These are phyloP conservation scores for Simalia tracyae DNA, from an alignment of 2,797 vertebrate genomes.

Conservation along the genomic window DNA sequence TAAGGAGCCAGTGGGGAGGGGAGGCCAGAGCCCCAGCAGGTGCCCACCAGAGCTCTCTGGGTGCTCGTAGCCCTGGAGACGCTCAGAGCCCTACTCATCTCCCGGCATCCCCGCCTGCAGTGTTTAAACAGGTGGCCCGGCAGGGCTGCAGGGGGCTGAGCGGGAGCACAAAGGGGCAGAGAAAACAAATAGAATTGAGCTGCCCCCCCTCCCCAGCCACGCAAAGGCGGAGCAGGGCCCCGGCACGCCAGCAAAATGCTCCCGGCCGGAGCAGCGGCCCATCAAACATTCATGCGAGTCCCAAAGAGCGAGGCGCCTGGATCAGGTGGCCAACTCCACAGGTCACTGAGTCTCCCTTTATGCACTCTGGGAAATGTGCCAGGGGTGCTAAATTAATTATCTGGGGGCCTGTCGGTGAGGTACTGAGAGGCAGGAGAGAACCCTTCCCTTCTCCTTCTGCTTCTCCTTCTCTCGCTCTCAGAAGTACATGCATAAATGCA, in stretches of 20 bases:
- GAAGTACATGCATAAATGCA: neutral
- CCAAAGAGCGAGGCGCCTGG: neutral
- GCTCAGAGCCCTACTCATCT: neutral
- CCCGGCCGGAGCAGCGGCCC: slow-evolving; percentile 1
- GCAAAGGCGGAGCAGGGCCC: neutral
- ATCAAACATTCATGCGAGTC: slow-evolving; percentile 76
- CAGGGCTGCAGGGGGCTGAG: neutral
- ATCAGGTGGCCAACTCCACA: slow-evolving; percentile 60
- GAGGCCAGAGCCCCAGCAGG: neutral
- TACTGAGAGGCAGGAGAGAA: neutral
- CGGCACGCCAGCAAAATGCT: rapidly evolving
- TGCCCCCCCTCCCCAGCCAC: neutral
- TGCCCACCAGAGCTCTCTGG: neutral
- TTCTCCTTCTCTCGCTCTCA: neutral
- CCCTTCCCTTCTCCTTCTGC: neutral
- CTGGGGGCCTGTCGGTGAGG: slow-evolving; percentile 3
- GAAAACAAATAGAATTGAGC: too few species aligned
- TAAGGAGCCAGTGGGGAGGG: neutral
- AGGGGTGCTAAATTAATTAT: slow-evolving; percentile 64
- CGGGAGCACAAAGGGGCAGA: neutral
- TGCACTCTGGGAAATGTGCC: slow-evolving; percentile 38
- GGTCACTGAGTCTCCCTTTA: slow-evolving; percentile 54
- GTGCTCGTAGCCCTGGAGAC: neutral
- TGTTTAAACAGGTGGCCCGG: neutral
- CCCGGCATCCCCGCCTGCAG: neutral